Percentiles rank a stretch among this genome's conserved stretches.
Conservation (phyloP, 2,113 vertebrate species). For the Tupaia chinensis region DNA sequence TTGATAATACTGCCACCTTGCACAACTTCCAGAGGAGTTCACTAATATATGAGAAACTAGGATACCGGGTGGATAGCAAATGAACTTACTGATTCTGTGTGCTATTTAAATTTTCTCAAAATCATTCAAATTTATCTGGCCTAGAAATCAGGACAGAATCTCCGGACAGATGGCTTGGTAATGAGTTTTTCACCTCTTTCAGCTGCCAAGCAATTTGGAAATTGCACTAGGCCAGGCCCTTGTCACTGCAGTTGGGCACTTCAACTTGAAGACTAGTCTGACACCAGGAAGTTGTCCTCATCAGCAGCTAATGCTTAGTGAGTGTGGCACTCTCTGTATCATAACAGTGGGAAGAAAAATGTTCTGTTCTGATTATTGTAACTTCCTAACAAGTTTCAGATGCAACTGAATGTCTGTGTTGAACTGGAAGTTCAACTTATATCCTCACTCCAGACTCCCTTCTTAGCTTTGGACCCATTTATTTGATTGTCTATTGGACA, state of each 20-base stretch:
- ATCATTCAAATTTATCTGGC: slow-evolving; percentile 62
- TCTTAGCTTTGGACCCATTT: not conserved
- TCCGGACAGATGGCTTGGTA: slow-evolving; percentile 79
- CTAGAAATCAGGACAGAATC: slow-evolving; percentile 69
- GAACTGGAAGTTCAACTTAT: not conserved
- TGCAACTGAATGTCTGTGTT: not conserved
- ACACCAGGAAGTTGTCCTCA: slow-evolving; percentile 62
- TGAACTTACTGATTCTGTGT: slow-evolving; percentile 22
- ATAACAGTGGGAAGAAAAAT: not conserved
- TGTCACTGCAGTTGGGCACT: slow-evolving; percentile 36
- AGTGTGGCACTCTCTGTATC: slow-evolving; percentile 14
- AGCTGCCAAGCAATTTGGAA: slow-evolving; percentile 65
- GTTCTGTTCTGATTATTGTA: not conserved
- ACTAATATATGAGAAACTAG: not conserved
- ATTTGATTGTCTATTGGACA: not conserved
- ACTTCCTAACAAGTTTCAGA: not conserved
- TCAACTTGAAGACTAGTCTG: slow-evolving; percentile 72
- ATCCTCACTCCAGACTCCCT: not conserved
- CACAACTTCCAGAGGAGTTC: not conserved
- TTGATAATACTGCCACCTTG: slow-evolving; percentile 20
- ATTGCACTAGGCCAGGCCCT: slow-evolving; percentile 16
- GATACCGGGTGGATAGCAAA: not conserved
- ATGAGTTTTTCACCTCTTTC: slow-evolving; percentile 77
- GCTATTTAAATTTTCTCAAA: slow-evolving; percentile 65
- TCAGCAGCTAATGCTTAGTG: slow-evolving; percentile 9